phyloP scores from a whole-genome alignment of 2,888 invertebrate species.

The Nezara viridula region DNA sequence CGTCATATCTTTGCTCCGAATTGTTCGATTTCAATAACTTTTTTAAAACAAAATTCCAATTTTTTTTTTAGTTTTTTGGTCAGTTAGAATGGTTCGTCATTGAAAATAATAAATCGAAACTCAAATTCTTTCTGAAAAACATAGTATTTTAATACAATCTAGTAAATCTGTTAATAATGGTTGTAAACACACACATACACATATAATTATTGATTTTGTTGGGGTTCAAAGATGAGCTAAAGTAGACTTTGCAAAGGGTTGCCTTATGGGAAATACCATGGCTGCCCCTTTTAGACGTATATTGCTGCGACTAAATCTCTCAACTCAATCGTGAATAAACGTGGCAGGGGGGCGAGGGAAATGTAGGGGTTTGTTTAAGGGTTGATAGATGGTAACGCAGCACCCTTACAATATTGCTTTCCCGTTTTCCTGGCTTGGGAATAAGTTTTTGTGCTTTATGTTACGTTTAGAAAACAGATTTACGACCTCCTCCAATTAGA shows the following conservation, averaged over 20 bases:
- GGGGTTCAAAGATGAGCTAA: too few species aligned
- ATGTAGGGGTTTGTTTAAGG: conserved; percentile 30
- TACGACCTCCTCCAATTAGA: neutral
- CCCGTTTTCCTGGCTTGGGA: neutral
- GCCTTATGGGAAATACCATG: neutral
- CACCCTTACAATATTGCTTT: neutral
- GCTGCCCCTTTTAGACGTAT: neutral
- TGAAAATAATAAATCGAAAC: too few species aligned
- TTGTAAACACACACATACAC: too few species aligned
- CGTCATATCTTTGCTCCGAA: too few species aligned
- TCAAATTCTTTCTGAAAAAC: too few species aligned
- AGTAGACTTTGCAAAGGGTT: neutral
- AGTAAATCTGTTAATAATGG: too few species aligned
- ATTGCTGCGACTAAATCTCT: neutral
- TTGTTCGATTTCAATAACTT: too few species aligned
- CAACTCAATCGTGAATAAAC: conserved; percentile 11
- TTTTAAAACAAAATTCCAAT: too few species aligned
- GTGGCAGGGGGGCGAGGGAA: neutral
- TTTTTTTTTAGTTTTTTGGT: too few species aligned
- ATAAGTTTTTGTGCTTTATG: neutral
- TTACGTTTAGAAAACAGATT: neutral
- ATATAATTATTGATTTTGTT: too few species aligned
- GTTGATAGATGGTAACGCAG: neutral
- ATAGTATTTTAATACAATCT: too few species aligned
- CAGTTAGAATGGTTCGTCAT: too few species aligned